phyloP scores from a whole-genome alignment of 2,797 vertebrate genomes.

The Sarcoramphus papa region DNA sequence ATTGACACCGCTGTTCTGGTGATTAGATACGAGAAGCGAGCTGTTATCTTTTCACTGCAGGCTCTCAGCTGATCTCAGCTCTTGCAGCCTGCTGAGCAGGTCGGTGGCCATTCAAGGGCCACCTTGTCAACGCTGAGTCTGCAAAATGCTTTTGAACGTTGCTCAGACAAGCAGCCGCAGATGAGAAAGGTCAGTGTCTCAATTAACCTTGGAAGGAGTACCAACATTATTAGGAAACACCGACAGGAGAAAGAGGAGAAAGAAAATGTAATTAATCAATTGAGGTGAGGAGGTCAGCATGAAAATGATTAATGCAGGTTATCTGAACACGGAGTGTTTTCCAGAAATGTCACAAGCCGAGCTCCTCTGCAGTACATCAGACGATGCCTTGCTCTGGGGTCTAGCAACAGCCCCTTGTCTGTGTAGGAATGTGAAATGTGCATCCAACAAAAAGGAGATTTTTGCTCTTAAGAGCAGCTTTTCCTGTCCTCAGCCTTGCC shows the following conservation, averaged over 20 bases:
- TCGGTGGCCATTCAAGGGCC: slow-evolving; percentile 26
- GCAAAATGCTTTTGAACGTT: slow-evolving; percentile 26
- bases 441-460: not conserved
- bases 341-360: slow-evolving; percentile 52
- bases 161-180: not conserved
- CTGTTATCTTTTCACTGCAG: slow-evolving; percentile 6
- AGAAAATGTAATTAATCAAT: slow-evolving; percentile 68
- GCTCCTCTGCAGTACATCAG: not conserved
- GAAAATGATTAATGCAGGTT: slow-evolving; percentile 68
- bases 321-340: slow-evolving; percentile 45
- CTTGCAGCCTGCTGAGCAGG: not conserved
- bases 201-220: slow-evolving; percentile 74
- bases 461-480: not conserved
- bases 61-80: not conserved
- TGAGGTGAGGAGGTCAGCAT: slow-evolving; percentile 46
- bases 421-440: not conserved
- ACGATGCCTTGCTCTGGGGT: not conserved
- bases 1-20: not conserved
- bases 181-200: slow-evolving; percentile 68
- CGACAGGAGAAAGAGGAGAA: slow-evolving; percentile 28
- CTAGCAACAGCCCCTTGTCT: not conserved
- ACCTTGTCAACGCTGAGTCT: slow-evolving; percentile 55
- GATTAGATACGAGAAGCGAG: not conserved
- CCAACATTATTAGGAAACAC: slow-evolving; percentile 50
- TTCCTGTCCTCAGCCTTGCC: not conserved